phyloP scores from a whole-genome alignment of 2,888 invertebrate genomes.

The Microctonus brassicae region DNA sequence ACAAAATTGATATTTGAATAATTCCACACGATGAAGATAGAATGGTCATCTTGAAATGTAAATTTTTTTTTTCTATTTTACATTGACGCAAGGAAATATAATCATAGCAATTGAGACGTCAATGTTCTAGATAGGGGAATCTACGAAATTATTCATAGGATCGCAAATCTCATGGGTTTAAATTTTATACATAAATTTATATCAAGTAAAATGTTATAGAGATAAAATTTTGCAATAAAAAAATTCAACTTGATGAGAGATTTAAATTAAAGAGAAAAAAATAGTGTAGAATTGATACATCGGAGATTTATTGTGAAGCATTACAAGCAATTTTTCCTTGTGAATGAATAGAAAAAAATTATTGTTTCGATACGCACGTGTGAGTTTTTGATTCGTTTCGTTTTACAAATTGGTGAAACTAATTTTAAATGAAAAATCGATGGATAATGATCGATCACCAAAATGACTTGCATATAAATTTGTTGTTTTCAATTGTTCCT shows the following conservation, averaged over 20 bases:
- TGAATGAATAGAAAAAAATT: neutral
- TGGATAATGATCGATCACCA: constrained; percentile 15
- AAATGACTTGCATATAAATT: constrained; percentile 12
- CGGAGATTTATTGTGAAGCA: neutral
- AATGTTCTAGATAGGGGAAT: neutral
- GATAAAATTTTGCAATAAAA: neutral
- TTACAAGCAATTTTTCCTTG: neutral
- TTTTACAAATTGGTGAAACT: constrained; percentile 17
- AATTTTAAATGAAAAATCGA: constrained; percentile 3
- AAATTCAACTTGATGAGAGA: too few species aligned
- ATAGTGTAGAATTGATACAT: neutral
- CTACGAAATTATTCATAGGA: constrained; percentile 12
- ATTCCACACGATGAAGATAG: neutral
- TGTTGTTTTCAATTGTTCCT: neutral
- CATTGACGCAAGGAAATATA: neutral
- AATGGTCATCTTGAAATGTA: constrained; percentile 7
- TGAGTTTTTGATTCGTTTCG: neutral
- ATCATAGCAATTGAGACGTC: constrained; percentile 1
- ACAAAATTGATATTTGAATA: constrained; percentile 9
- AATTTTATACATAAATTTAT: constrained; percentile 19
- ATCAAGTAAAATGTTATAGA: neutral
- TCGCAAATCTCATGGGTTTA: constrained; percentile 19
- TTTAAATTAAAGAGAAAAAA: too few species aligned
- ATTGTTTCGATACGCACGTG: constrained; percentile 13
- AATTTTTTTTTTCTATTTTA: neutral